Percentiles rank a stretch among this genome's conserved stretches.
Conservation (phyloP, 2,888 invertebrate genomes). For the Dasysyrphus tricinctus region DNA sequence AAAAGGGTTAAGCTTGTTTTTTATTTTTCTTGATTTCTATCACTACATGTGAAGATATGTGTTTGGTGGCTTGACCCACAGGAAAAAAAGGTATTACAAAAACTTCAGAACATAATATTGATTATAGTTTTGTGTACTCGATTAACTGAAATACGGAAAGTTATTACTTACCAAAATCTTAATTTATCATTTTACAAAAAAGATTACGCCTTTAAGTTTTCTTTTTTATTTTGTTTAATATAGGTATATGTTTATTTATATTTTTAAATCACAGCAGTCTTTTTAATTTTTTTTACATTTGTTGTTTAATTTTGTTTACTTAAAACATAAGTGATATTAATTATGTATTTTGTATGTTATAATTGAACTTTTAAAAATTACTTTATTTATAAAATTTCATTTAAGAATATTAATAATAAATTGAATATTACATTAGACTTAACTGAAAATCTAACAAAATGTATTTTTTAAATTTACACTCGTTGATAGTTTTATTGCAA, state of each 20-base stretch:
- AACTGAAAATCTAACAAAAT: conserved; percentile 38
- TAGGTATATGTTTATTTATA: conserved; percentile 78
- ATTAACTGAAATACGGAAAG: too few species aligned
- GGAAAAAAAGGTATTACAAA: too few species aligned
- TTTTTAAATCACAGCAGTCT: conserved; percentile 83
- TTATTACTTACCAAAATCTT: too few species aligned
- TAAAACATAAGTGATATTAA: conserved; percentile 56
- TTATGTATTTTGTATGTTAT: conserved; percentile 45
- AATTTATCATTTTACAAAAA: too few species aligned
- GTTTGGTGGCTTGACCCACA: too few species aligned
- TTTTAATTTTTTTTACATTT: conserved; percentile 78
- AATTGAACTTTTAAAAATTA: conserved; percentile 37
- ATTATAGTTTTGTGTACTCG: too few species aligned
- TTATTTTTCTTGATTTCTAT: too few species aligned
- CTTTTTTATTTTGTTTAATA: conserved; percentile 31
- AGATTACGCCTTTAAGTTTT: too few species aligned
- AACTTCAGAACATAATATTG: too few species aligned
- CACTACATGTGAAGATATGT: too few species aligned
- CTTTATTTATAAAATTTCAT: conserved; percentile 29
- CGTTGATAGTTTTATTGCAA: conserved; percentile 66
- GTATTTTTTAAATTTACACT: conserved; percentile 49
- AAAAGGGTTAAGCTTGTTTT: too few species aligned
- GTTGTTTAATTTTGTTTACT: conserved; percentile 53
- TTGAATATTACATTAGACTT: conserved; percentile 22
- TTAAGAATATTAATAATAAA: conserved; percentile 27